These are phyloP conservation scores for Taenaris catops DNA, from an alignment of 2,888 invertebrate genomes.

Conservation along the genomic window DNA sequence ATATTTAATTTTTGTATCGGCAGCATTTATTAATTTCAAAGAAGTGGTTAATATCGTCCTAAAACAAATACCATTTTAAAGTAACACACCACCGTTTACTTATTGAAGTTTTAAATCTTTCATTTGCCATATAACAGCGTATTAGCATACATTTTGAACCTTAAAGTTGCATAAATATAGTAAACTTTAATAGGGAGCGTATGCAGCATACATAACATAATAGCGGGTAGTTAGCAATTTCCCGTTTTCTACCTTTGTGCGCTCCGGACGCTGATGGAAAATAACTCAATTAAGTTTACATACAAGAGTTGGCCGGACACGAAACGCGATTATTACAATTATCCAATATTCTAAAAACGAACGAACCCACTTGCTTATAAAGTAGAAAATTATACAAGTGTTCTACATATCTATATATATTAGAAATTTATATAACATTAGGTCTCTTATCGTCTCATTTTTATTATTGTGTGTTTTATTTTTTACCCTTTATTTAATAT, in stretches of 20 bases:
- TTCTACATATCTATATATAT: too few species aligned
- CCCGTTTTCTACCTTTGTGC: constrained; percentile 19
- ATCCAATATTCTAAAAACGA: constrained; percentile 52
- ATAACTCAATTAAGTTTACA: constrained; percentile 69
- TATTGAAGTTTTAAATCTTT: neutral
- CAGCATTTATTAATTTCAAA: too few species aligned
- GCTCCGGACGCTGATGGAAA: constrained; percentile 35
- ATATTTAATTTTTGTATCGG: too few species aligned
- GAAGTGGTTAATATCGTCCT: too few species aligned
- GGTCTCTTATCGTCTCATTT: too few species aligned
- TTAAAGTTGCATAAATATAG: neutral
- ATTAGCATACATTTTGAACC: constrained; percentile 9
- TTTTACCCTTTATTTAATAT: too few species aligned
- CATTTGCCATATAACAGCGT: neutral
- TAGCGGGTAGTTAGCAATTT: constrained; percentile 16
- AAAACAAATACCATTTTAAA: too few species aligned
- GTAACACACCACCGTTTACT: too few species aligned
- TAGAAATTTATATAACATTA: too few species aligned
- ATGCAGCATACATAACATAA: constrained; percentile 10
- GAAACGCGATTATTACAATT: constrained; percentile 70
- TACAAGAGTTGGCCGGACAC: constrained; percentile 50
- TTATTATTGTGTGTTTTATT: too few species aligned
- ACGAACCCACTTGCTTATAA: constrained; percentile 37
- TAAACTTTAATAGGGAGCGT: neutral
- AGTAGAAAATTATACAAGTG: too few species aligned